Evolutionary conservation across 1,140 invertebrate species (phyloP), one percentile per base, ranked within the genome.

Genomic region (Cryptotermes secundus): DNA sequence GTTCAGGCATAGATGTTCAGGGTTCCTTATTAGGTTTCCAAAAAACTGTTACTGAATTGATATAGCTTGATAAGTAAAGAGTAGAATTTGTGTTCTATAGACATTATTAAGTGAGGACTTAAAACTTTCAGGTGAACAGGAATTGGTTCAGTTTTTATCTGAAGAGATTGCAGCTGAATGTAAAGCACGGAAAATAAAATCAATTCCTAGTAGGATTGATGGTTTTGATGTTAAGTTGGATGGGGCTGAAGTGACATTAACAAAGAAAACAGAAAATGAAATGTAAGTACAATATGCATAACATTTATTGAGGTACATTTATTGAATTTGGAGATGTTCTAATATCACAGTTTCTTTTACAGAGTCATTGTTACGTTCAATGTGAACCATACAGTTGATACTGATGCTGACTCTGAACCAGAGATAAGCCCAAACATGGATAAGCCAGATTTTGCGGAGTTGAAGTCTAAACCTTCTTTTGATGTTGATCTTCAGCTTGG

Each of bases 101-200:
- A n/a, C n/a, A n/a, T 14, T 6, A 12, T 49, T 49, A 6, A 49
- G 2, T 19, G 45, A 49, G 16, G 16, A 49, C 16, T 49, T 49
- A 19, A 49, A 49, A 49, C 16, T 88, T 89, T 80, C 86, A 97
- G 96, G 94, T 87, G 96, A 97, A 89, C 92, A 94, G 86, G 96
- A 97, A 88, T 90, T 98, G 49, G 93, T 96, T 1, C 95, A 96
- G 88, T 98, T 97, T 88, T 89, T 98, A 0, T 94, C 94, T 9
- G 96, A 98, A 89, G 97, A 98, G 91, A 97, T 98, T 85, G 91
- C 95, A 82, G 95, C 96, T 0, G 97, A 98, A 89, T 94, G 94
- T 86, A 96, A 97, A 89, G 92, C 94, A 16, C 94, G 94, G 86
- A 96, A 96, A 89, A 87, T 92, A 4, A 95, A 95, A 88, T 92